Evolutionary conservation across 2,888 invertebrate genomes (phyloP), one percentile per base, ranked within the genome.

Genomic region (Gerris lacustris): DNA sequence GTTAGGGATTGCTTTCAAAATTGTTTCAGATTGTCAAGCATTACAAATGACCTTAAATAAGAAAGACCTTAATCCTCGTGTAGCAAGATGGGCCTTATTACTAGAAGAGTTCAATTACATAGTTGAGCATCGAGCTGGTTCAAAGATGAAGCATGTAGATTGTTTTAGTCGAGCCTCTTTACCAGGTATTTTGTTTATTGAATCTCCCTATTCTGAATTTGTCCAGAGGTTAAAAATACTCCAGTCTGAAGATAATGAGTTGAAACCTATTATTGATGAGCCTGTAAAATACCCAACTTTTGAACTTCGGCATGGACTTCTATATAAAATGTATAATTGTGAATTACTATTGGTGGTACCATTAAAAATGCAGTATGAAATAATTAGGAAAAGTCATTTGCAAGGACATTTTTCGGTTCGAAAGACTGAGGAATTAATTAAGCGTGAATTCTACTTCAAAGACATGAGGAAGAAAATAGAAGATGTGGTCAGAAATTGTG

Each of bases 1-100:
- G n/a, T n/a, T n/a, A n/a, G n/a, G n/a, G n/a, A n/a, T n/a, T n/a
- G n/a, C n/a, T n/a, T n/a, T n/a, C n/a, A n/a, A 45, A 18, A 43
- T 69, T 69, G 44, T 69, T 6, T 63, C 69, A 11, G 69, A 69
- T 63, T 69, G 69, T 18, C 15, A 69, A 18, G 17, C 69, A 7
- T 18, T 69, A 44, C 18, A 69, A 63, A 18, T 47, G 63, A 69
- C 69, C 15, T 31, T 79, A 44, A 73, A 74, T 45, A 79, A 78
- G 69, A 75, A 76, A 69, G 76, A 78, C 15, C 74, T 79, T n/a
- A 77, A 77, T 72, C 76, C 77, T 0, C 73, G 77, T 62, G 79
- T 79, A 63, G 69, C 73, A 31, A 44, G 78, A 45, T 79, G 79
- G 79, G 72, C 75, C 63, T 68, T 77, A 6, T 72, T 74, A 43